These are phyloP conservation scores for Tinea semifulvella DNA, from an alignment of 2,888 invertebrate species.

Conservation along the genomic window DNA sequence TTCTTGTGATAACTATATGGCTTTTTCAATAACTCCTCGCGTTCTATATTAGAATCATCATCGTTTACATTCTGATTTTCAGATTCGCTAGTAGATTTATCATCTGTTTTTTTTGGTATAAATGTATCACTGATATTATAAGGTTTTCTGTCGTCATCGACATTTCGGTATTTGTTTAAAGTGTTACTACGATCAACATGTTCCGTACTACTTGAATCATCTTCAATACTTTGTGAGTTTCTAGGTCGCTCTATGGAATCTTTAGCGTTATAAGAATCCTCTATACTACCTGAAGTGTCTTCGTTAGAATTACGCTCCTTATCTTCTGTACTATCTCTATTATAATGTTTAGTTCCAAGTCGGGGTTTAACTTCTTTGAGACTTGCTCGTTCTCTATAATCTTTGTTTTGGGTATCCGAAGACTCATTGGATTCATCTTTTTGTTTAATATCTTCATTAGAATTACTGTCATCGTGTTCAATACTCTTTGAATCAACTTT, in stretches of 20 bases:
- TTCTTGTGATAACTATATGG: no score
- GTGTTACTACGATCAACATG: not conserved
- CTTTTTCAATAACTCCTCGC: no score
- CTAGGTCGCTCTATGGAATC: not conserved
- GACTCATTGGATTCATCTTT: not conserved
- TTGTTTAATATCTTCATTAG: conserved; percentile 1
- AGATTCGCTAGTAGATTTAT: not conserved
- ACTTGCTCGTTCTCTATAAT: no score
- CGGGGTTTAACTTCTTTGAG: no score
- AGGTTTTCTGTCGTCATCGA: not conserved
- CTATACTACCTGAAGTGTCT: conserved; percentile 22
- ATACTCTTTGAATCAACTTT: conserved; percentile 11
- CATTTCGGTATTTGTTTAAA: conserved; percentile 10
- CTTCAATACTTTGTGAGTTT: conserved; percentile 7
- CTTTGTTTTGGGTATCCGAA: conserved; percentile 14
- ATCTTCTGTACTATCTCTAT: conserved; percentile 7
- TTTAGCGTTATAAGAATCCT: conserved; percentile 12
- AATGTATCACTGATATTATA: not conserved
- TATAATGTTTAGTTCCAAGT: no score
- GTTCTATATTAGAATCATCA: not conserved
- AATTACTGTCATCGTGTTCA: not conserved
- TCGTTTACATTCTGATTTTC: no score
- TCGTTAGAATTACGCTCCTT: not conserved
- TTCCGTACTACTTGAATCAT: conserved; percentile 11
- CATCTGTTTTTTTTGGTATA: not conserved